Conservation (phyloP, 1,140 invertebrate species). For the Frieseomelitta varia region DNA sequence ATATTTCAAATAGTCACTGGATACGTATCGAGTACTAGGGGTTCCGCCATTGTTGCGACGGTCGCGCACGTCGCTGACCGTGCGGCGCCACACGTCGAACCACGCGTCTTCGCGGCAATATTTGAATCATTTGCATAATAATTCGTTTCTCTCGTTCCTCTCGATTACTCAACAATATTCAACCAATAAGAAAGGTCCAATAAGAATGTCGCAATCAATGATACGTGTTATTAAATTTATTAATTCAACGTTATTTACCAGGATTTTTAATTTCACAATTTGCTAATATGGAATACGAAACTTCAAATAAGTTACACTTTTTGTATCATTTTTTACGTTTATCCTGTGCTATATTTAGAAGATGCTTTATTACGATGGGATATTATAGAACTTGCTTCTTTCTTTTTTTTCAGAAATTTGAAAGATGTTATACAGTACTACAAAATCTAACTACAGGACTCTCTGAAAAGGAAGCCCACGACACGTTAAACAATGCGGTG, state of each 20-base stretch:
- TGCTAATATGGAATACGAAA: not conserved
- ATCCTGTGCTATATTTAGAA: not conserved
- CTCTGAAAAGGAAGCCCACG: constrained; percentile 96
- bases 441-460: constrained; percentile 90
- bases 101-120: constrained; percentile 70
- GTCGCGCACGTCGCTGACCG: constrained; percentile 72
- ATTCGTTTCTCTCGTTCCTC: not conserved
- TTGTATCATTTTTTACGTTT: not conserved
- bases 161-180: not conserved
- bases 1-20: constrained; percentile 76
- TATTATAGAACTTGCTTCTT: not conserved
- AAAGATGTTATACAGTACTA: constrained; percentile 90
- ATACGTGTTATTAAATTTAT: not conserved
- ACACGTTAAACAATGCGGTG: constrained; percentile 93
- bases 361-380: not conserved
- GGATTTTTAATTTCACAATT: not conserved
- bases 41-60: constrained; percentile 78
- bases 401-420: constrained; percentile 91
- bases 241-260: not conserved
- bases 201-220: not conserved
- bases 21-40: constrained; percentile 78
- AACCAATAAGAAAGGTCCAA: not conserved
- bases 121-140: constrained; percentile 58
- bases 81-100: constrained; percentile 71
- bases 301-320: not conserved